Evolutionary conservation across 2,113 vertebrate species (phyloP).

Genomic region (Lota lota): DNA sequence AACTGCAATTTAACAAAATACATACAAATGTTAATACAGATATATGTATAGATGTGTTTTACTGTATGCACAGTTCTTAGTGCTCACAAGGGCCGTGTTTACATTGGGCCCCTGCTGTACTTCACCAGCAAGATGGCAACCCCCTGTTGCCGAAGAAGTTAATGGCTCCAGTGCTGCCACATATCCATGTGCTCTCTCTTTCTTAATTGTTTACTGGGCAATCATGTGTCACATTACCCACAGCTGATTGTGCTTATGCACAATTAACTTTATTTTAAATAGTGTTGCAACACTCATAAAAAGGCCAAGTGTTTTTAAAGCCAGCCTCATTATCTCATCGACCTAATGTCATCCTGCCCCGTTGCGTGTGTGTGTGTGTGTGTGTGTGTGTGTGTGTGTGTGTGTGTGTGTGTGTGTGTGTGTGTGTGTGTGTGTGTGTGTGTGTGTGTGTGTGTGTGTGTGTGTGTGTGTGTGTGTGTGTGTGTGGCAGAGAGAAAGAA

Average conservation of each 20-base stretch:
- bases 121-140: no score
- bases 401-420: constrained; percentile 3
- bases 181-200: constrained; percentile 26
- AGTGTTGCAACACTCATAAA: constrained; percentile 61
- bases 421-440: constrained; percentile 6
- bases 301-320: constrained; percentile 55
- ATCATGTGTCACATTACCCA: constrained; percentile 37
- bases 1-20: no score
- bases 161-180: constrained; percentile 6
- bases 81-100: no score
- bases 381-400: constrained; percentile 6
- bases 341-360: constrained; percentile 48
- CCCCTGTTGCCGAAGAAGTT: not conserved
- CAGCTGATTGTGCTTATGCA: constrained; percentile 67
- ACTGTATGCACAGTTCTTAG: no score
- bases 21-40: no score
- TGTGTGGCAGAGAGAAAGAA: constrained; percentile 14
- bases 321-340: constrained; percentile 60
- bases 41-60: no score
- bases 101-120: no score
- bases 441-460: constrained; percentile 6
- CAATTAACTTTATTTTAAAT: constrained; percentile 69
- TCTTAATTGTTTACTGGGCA: constrained; percentile 42
- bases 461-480: constrained; percentile 3
- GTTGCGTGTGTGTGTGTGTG: constrained; percentile 5